These are phyloP conservation scores for Cryptophagus acutangulus DNA, from an alignment of 2,888 invertebrate species.

Conservation along the genomic window DNA sequence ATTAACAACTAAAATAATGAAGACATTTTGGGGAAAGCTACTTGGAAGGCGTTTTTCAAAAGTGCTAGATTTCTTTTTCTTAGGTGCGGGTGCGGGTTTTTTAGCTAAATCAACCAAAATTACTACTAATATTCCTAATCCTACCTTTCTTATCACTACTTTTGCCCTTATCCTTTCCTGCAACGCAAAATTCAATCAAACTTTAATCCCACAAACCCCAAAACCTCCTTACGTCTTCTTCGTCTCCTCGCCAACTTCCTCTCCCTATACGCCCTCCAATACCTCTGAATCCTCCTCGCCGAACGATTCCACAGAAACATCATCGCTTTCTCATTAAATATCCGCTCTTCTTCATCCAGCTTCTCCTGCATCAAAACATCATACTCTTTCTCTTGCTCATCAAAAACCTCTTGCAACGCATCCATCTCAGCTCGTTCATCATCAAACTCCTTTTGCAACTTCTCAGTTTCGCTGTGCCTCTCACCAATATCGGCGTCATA, in stretches of 20 bases:
- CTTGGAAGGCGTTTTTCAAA: too few species aligned
- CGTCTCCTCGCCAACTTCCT: constrained; percentile 25
- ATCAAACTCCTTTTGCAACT: constrained; percentile 49
- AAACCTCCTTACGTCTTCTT: too few species aligned
- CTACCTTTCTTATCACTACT: too few species aligned
- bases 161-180: too few species aligned
- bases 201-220: too few species aligned
- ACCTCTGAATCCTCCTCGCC: constrained; percentile 44
- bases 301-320: constrained; percentile 30
- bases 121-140: too few species aligned
- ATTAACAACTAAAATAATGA: too few species aligned
- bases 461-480: constrained; percentile 54
- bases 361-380: constrained; percentile 56
- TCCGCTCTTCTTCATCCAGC: constrained; percentile 54
- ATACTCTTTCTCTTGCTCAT: constrained; percentile 54
- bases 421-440: constrained; percentile 49
- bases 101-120: too few species aligned
- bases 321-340: constrained; percentile 50
- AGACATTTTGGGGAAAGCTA: too few species aligned
- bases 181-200: too few species aligned
- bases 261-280: constrained; percentile 35
- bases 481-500: constrained; percentile 59
- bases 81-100: too few species aligned
- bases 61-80: too few species aligned
- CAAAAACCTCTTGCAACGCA: constrained; percentile 49